phyloP scores from a whole-genome alignment of 2,888 invertebrate genomes.

The Thymelicus sylvestris region DNA sequence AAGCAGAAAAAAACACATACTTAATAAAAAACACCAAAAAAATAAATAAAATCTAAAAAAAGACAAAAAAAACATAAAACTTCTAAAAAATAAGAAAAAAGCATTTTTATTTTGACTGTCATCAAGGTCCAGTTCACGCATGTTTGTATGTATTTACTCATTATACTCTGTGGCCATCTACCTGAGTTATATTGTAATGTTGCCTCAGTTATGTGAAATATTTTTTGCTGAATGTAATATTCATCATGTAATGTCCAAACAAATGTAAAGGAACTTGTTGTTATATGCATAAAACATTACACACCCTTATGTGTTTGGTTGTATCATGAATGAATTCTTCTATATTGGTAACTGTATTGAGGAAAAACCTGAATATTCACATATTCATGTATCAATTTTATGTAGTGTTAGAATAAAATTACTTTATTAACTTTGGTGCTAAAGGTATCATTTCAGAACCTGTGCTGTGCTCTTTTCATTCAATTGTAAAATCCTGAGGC shows the following conservation, averaged over 20 bases:
- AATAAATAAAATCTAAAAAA: conserved; percentile 40
- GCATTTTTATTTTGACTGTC: conserved; percentile 46
- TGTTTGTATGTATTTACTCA: conserved; percentile 38
- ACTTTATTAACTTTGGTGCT: neutral
- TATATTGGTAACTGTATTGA: neutral
- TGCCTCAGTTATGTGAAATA: conserved; percentile 25
- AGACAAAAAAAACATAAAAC: conserved; percentile 57
- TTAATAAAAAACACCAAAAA: conserved; percentile 48
- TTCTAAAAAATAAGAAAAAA: conserved; percentile 48
- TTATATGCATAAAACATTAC: neutral
- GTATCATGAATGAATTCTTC: conserved; percentile 14
- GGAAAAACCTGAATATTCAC: too few species aligned
- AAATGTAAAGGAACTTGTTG: conserved; percentile 1
- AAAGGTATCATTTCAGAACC: neutral
- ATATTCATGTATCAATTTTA: neutral
- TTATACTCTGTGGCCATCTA: conserved; percentile 25
- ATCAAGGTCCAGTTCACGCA: conserved; percentile 41
- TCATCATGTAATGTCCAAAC: conserved; percentile 21
- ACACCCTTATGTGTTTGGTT: conserved; percentile 20
- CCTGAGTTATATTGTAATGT: conserved; percentile 10
- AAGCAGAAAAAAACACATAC: conserved; percentile 54
- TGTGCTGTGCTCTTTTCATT: neutral
- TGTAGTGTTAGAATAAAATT: neutral
- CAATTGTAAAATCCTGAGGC: too few species aligned
- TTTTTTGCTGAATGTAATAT: conserved; percentile 13